Evolutionary conservation across 2,888 invertebrate species (phyloP).

Genomic region (Pseudolycoriella hygida): DNA sequence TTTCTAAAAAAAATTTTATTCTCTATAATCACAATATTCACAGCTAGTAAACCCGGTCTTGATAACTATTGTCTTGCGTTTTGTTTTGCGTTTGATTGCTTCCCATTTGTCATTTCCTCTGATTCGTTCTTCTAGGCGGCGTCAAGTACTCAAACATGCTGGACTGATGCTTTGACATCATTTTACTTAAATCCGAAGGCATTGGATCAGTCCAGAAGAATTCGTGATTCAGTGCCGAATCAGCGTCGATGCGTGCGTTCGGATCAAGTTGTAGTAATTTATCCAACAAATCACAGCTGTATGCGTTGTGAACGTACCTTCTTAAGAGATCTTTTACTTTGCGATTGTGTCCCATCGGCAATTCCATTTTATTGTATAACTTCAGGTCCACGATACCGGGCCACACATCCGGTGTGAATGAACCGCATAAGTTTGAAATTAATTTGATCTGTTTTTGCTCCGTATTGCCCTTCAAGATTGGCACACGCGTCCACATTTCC

Average conservation of each 20-base stretch:
- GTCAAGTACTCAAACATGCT: constrained; percentile 93
- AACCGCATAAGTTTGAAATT: constrained; percentile 91
- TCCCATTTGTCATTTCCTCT: constrained; percentile 38
- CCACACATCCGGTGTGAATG: too few relatives aligned
- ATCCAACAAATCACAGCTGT: constrained; percentile 85
- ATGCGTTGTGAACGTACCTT: constrained; percentile 79
- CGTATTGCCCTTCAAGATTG: constrained; percentile 89
- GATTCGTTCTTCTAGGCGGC: constrained; percentile 50
- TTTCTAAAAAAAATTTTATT: too few relatives aligned
- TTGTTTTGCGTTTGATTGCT: constrained; percentile 30
- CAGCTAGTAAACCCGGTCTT: constrained; percentile 72
- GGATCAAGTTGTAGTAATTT: constrained; percentile 85
- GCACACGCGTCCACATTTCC: too few relatives aligned
- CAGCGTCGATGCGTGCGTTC: constrained; percentile 69
- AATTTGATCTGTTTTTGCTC: constrained; percentile 91
- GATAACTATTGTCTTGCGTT: constrained; percentile 65
- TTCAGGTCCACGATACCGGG: too few relatives aligned
- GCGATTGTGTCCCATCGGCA: too few relatives aligned
- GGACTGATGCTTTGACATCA: constrained; percentile 75
- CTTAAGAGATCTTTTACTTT: constrained; percentile 71
- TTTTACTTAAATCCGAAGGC: too few relatives aligned
- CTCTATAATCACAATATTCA: too few relatives aligned
- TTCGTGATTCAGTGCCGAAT: constrained; percentile 88
- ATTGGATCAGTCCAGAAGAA: too few relatives aligned
- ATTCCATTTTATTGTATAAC: too few relatives aligned